Conservation (phyloP, 1,140 invertebrate genomes). For the Episyrphus balteatus region DNA sequence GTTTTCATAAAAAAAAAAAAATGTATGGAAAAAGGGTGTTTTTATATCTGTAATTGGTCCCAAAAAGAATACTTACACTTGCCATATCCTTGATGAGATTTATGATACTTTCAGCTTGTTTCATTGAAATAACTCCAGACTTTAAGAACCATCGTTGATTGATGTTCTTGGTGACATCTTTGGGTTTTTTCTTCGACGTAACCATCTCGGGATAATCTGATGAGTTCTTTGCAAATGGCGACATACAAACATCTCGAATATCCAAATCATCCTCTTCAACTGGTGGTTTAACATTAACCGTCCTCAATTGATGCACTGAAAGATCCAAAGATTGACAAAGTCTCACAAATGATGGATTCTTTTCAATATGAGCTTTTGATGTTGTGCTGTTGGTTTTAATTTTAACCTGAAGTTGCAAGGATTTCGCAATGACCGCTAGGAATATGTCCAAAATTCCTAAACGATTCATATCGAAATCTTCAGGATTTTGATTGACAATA, state of each 20-base stretch:
- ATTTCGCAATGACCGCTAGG: conserved; percentile 75
- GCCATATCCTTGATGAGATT: conserved; percentile 84
- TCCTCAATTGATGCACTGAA: conserved; percentile 24
- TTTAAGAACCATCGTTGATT: conserved; percentile 71
- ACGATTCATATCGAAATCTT: conserved; percentile 51
- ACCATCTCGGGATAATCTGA: background rate
- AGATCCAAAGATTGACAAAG: conserved; percentile 32
- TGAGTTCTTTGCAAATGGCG: background rate
- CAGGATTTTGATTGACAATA: conserved; percentile 46
- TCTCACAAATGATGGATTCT: conserved; percentile 26
- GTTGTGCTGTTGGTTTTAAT: conserved; percentile 46
- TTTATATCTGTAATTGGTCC: background rate
- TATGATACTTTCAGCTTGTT: conserved; percentile 80
- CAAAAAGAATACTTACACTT: conserved; percentile 48
- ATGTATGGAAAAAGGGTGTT: background rate
- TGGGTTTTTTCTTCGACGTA: background rate
- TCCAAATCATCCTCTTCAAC: background rate
- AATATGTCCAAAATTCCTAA: conserved; percentile 73
- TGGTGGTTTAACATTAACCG: conserved; percentile 4
- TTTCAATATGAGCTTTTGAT: conserved; percentile 20
- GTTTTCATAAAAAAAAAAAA: too few relatives aligned
- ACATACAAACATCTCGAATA: background rate
- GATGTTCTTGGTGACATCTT: conserved; percentile 25
- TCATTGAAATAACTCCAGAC: conserved; percentile 60
- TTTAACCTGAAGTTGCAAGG: conserved; percentile 77